Conservation (phyloP, 1,140 invertebrate genomes). For the Microvelia longipes region DNA sequence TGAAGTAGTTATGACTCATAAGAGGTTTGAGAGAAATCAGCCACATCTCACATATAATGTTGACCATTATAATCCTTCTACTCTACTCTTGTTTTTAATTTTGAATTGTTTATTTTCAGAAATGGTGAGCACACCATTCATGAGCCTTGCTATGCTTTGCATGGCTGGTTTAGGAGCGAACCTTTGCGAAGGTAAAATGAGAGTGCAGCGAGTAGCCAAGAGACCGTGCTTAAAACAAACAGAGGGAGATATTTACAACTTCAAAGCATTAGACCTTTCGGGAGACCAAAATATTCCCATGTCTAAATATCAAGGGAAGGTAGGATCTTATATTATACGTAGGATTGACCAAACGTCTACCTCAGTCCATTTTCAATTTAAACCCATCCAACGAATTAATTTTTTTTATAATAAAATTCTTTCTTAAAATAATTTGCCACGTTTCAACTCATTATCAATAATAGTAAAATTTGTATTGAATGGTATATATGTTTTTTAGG, state of each 20-base stretch:
- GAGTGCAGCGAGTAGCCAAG: conserved; percentile 15
- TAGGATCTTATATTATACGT: neutral
- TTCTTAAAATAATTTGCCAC: neutral
- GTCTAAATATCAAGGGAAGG: conserved; percentile 21
- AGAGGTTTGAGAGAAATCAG: no score
- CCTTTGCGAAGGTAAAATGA: neutral
- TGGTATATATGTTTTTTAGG: no score
- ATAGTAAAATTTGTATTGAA: no score
- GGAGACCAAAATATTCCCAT: conserved; percentile 20
- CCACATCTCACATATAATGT: no score
- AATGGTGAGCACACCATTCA: neutral
- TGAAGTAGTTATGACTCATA: no score
- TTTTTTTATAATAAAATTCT: neutral
- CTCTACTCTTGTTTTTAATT: no score
- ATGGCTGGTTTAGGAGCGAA: neutral
- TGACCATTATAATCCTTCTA: no score
- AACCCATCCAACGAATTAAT: neutral
- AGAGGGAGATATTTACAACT: conserved; percentile 20
- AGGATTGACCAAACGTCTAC: neutral
- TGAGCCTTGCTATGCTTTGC: neutral
- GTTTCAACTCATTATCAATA: neutral
- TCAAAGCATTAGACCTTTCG: conserved; percentile 16
- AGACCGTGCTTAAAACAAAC: conserved; percentile 11
- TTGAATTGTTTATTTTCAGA: no score
- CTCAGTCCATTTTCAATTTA: neutral